phyloP scores from a whole-genome alignment of 2,113 vertebrate species.

The Mola mola region DNA sequence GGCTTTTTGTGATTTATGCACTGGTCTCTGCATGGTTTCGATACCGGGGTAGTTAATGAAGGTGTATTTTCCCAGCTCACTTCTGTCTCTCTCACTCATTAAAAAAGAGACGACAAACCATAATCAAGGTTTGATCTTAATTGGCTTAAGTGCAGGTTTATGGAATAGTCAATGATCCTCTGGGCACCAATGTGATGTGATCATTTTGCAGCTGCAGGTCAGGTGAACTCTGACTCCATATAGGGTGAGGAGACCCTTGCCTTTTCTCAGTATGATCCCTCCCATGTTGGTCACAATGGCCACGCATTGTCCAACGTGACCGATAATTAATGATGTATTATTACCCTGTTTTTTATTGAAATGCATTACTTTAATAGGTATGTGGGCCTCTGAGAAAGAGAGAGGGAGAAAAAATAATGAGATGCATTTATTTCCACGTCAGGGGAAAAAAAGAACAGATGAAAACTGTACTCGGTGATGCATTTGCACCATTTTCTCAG shows the following conservation, averaged over 20 bases:
- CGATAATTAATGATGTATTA: conserved; percentile 28
- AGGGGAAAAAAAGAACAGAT: too few relatives aligned
- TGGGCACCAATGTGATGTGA: conserved; percentile 67
- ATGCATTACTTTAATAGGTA: not conserved
- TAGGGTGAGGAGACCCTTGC: conserved; percentile 61
- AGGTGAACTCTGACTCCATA: conserved; percentile 70
- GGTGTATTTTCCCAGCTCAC: not conserved
- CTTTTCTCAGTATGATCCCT: conserved; percentile 59
- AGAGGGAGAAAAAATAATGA: not conserved
- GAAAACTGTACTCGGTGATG: too few relatives aligned
- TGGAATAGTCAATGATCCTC: conserved; percentile 63
- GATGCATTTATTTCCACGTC: too few relatives aligned
- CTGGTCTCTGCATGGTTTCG: conserved; percentile 31
- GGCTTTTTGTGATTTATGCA: conserved; percentile 60
- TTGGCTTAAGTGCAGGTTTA: conserved; percentile 69
- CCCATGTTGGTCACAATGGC: conserved; percentile 51
- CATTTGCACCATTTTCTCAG: too few relatives aligned
- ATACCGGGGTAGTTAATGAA: conserved; percentile 46
- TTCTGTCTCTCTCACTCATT: conserved; percentile 34
- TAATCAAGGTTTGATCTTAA: conserved; percentile 64
- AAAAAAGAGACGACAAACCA: conserved; percentile 44
- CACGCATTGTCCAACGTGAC: conserved; percentile 34
- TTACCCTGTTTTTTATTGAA: conserved; percentile 15
- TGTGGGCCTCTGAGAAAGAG: not conserved
- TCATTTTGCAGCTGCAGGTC: conserved; percentile 68